A percentile compares a stretch with the other conserved stretches of the same genome.
Conservation (phyloP, 1,140 invertebrate species). For the Druon quercuslanigerum region DNA sequence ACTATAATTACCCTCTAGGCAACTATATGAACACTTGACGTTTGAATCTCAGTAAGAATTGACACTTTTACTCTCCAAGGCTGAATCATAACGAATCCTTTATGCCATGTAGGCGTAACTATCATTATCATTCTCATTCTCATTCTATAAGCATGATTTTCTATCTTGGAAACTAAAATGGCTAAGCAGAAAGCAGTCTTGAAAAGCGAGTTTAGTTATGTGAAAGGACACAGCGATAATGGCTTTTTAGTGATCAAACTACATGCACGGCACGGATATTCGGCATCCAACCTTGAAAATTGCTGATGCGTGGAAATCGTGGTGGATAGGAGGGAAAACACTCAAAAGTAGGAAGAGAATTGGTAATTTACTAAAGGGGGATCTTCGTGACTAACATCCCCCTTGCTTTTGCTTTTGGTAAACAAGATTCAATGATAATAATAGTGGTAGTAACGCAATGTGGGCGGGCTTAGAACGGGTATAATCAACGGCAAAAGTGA, state of each 20-base stretch:
- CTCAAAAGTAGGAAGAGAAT: slow-evolving; percentile 15
- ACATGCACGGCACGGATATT: background rate
- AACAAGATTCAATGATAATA: slow-evolving; percentile 50
- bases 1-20: background rate
- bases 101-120: background rate
- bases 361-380: background rate
- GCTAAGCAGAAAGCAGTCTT: background rate
- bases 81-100: background rate
- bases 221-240: background rate
- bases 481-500: slow-evolving; percentile 43
- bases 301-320: background rate
- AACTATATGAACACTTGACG: background rate
- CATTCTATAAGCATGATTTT: background rate
- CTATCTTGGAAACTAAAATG: background rate
- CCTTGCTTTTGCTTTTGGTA: slow-evolving; percentile 34
- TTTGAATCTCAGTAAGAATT: background rate
- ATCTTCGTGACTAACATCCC: slow-evolving; percentile 7
- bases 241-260: background rate
- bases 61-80: slow-evolving; percentile 6
- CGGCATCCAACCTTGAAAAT: background rate
- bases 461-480: slow-evolving; percentile 42
- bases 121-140: slow-evolving; percentile 1
- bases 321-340: background rate
- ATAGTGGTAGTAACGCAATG: slow-evolving; percentile 34
- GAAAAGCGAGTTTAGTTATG: background rate